Base-by-base conservation (phyloP, 2,797 vertebrate genomes). In the Anisognathus igniventris region DNA sequence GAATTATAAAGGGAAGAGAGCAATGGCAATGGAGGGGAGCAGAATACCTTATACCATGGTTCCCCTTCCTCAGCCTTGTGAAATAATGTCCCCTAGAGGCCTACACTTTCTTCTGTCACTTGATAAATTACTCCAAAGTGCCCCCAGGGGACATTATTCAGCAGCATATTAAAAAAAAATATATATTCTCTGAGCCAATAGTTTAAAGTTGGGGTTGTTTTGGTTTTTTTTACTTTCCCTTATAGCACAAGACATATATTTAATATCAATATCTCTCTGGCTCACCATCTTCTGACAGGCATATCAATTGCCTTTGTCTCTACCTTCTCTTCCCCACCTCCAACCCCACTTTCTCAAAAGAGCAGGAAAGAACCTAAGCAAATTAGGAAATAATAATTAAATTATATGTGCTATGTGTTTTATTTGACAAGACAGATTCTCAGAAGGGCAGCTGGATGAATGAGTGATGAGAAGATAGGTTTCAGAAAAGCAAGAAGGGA, bases 381-480 rank as follows among this genome's bases (percentile, higher is more conserved):
- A 93, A 94, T 90, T 82, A 47, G 71, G 68, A 94, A 93, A 94
- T 88, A 91, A 90, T 92, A 95, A 95, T 94, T 21, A 96, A 95
- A 65, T 5, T 0, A 67, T 85, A 67, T 21, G 21, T 72, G 37
- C 23, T 37, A 2, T 44, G 39, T 67, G 24, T 78, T 80, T 86
- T 66, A 78, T 65, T 82, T 81, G 83, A 88, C 65, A 70, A 92
- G 78, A 40, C 7, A 56, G 83, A 94, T 74, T 93, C 88, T 95
- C 89, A 81, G 82, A 90, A 94, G 88, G 73, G 86, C 77, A 87
- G 62, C 70, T 83, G 72, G 53, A 79, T 91, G 40, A 60, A 30
- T 80, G 56, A 58, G 24, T 82, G 81, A 92, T 90, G 85, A 94
- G 85, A 65, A 89, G 60, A 75, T 45, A 86, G 86, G 74, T 72